Conservation (phyloP, 2,888 invertebrate species). For the Erynnis tages region DNA sequence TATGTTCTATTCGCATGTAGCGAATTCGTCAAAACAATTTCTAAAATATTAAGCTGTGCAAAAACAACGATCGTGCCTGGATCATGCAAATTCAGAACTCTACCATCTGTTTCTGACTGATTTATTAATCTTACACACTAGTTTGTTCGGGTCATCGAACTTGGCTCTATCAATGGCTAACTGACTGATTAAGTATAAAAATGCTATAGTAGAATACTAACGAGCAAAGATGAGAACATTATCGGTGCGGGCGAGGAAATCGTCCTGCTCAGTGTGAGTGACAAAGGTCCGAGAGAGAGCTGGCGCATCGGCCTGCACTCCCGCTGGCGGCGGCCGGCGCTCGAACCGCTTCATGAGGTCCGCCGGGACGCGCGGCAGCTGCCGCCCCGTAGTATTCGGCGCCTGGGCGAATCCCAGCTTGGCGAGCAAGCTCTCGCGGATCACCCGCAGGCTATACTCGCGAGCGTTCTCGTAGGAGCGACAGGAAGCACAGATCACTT, state of each 20-base stretch:
- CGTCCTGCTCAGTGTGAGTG: slow-evolving; percentile 83
- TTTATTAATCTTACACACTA: slow-evolving; percentile 21
- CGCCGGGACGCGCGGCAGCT: slow-evolving; percentile 80
- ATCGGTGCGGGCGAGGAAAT: slow-evolving; percentile 85
- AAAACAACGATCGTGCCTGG: too few species aligned
- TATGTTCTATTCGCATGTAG: neutral
- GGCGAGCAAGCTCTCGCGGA: slow-evolving; percentile 84
- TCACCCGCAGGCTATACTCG: slow-evolving; percentile 82
- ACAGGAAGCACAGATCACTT: slow-evolving; percentile 76
- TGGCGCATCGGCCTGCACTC: slow-evolving; percentile 83
- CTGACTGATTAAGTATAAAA: slow-evolving; percentile 18
- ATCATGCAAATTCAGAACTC: slow-evolving; percentile 1
- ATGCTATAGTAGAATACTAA: slow-evolving; percentile 67
- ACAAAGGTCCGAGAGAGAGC: slow-evolving; percentile 74
- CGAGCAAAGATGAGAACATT: slow-evolving; percentile 86
- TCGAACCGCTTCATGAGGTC: slow-evolving; percentile 77
- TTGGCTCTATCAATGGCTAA: slow-evolving; percentile 39
- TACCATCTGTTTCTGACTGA: slow-evolving; percentile 21
- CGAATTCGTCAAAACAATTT: neutral
- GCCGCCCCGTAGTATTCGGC: slow-evolving; percentile 83
- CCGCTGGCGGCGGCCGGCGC: slow-evolving; percentile 78
- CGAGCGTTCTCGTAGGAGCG: slow-evolving; percentile 80
- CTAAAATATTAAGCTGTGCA: neutral
- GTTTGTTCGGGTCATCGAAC: slow-evolving; percentile 52
- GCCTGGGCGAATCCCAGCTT: slow-evolving; percentile 83